A percentile compares a stretch with the other conserved stretches of the same genome.
Evolutionary conservation across 2,797 vertebrate genomes (phyloP).

Genomic region (Mormyrops attenuatus): DNA sequence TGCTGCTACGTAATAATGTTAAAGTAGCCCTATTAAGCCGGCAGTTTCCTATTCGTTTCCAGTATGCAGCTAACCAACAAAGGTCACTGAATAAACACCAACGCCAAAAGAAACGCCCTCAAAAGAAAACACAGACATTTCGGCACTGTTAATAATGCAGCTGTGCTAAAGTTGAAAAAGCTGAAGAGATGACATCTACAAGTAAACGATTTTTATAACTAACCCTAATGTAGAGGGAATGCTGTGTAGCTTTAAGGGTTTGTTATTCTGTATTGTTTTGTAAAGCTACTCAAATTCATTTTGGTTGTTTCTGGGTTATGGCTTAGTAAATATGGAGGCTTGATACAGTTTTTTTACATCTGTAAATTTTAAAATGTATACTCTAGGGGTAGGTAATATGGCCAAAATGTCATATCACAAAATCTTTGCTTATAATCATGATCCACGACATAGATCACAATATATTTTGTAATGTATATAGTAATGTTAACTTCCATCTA

Average conservation of each 20-base stretch:
- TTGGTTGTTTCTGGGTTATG: not conserved
- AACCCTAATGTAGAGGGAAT: not conserved
- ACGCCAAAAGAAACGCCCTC: not conserved
- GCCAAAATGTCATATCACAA: not conserved
- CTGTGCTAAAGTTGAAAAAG: not conserved
- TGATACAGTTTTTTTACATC: not conserved
- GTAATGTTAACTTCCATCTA: not conserved
- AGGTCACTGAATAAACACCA: not conserved
- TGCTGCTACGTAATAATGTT: not conserved
- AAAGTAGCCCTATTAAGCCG: not conserved
- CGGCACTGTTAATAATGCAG: not conserved
- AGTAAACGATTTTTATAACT: not conserved
- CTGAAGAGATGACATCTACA: not conserved
- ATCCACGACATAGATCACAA: not conserved
- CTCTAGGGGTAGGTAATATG: not conserved
- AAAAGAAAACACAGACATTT: not conserved
- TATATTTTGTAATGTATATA: not conserved
- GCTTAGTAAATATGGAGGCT: not conserved
- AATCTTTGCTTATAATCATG: not conserved
- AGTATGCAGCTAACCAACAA: not conserved
- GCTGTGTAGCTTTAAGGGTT: not conserved
- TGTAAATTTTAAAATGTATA: not conserved
- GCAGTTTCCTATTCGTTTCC: not conserved
- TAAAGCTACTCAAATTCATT: not conserved
- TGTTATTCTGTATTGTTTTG: not conserved